Base-by-base conservation (phyloP, 2,888 invertebrate genomes). In the Phyto melanocephala region DNA sequence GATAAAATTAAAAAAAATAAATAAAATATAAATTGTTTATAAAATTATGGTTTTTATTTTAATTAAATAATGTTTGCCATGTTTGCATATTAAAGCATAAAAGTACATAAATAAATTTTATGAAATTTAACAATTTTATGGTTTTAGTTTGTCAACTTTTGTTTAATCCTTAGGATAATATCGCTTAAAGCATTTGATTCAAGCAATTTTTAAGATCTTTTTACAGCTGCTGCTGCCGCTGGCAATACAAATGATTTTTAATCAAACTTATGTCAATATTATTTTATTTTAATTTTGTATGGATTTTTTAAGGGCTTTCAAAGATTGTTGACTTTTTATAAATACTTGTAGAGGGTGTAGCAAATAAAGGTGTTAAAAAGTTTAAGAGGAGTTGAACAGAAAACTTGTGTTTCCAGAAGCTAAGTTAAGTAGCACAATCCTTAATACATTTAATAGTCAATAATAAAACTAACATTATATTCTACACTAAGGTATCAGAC, bases 181-280 rank as follows among this genome's bases (percentile, higher is more conserved):
- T 24, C 47, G 7, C 70, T 45, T 22, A 28, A 76, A 40, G 28
- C 22, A 60, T 28, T 15, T 37, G 68, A 35, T 10, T 58, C 28
- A 52, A 24, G 20, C 15, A 63, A 63, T 62, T 63, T 47, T 22
- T 5, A 37, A 63, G 62, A 37, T 45, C 15, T 52, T 60, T 65
- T 28, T 28, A 6, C 3, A 13, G 22, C 35, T 52, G 20, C 13
- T 45, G 47, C 56, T 52, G 35, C 24, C 50, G 20, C 13, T 40
- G 22, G 13, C 52, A 35, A 52, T 35, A 1, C 17, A 60, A 62
- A 79, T 72, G 60, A 67, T 40, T 72, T 71, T 75, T 75, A 79
- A 79, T 71, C 65, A 71, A 75, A 75, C 70, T 45, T 63, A 78
- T 82, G 81, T 79, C 81, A 82, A 75, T 79, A 79, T 79, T 79